Evolutionary conservation across 2,113 vertebrate species (phyloP).

Genomic region (Atlantisia rogersi): DNA sequence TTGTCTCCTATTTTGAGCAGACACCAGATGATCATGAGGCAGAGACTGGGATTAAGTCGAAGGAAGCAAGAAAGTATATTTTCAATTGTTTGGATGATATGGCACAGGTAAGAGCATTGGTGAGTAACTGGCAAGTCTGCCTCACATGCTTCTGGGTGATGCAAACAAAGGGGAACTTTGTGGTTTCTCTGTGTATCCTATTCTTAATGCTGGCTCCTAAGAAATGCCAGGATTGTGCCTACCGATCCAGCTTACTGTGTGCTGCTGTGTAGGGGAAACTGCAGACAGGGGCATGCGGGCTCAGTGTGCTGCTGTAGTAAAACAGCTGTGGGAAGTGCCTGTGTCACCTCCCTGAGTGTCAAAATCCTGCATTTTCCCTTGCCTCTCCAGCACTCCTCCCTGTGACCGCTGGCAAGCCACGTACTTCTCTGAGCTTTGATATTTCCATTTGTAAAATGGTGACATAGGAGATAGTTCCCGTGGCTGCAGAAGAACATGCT

Average conservation of each 20-base stretch:
- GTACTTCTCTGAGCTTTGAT: not conserved
- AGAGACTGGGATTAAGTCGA: slow-evolving; percentile 96
- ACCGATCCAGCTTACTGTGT: not conserved
- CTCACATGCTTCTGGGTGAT: not conserved
- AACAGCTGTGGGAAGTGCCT: not conserved
- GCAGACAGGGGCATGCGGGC: rapidly evolving
- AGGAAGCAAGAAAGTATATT: slow-evolving; percentile 97
- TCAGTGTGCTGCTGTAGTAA: not conserved
- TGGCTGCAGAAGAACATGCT: not conserved
- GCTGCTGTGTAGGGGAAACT: not conserved
- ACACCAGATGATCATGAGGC: slow-evolving; percentile 94
- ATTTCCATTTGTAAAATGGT: not conserved
- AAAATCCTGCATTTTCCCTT: not conserved
- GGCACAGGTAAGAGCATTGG: slow-evolving; percentile 87
- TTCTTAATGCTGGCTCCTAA: not conserved
- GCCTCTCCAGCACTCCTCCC: not conserved
- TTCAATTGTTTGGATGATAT: slow-evolving; percentile 98
- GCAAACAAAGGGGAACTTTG: not conserved
- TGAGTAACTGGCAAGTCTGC: slow-evolving; percentile 3
- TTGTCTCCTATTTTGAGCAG: slow-evolving; percentile 75
- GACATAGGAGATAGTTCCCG: not conserved
- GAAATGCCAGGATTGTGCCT: not conserved
- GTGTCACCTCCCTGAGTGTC: not conserved
- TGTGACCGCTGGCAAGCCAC: not conserved
- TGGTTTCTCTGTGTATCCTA: not conserved